Evolutionary conservation across 2,888 invertebrate genomes (phyloP).

Genomic region (Drosophila anomelani): DNA sequence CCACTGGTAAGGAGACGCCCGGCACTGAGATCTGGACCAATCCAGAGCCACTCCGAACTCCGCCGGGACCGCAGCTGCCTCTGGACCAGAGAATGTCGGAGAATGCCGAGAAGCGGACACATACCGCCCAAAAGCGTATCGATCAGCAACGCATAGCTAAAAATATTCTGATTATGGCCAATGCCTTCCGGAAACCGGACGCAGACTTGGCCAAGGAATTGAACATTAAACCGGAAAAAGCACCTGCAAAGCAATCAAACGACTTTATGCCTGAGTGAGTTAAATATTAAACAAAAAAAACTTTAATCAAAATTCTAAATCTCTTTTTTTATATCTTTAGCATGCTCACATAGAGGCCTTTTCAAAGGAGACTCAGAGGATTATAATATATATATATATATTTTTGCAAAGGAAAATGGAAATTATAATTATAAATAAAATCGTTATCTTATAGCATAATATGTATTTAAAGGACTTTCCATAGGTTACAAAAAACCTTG

Average conservation of each 20-base stretch:
- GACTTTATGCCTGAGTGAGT: conserved; percentile 54
- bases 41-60: conserved; percentile 84
- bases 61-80: conserved; percentile 52
- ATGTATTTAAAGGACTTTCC: not conserved
- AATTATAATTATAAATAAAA: conserved; percentile 12
- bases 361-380: not conserved
- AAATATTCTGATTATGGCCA: conserved; percentile 84
- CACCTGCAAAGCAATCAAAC: conserved; percentile 19
- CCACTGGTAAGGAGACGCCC: conserved; percentile 82
- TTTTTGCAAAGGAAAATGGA: conserved; percentile 35
- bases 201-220: conserved; percentile 35
- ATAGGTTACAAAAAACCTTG: not conserved
- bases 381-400: conserved; percentile 15
- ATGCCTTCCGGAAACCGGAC: conserved; percentile 70
- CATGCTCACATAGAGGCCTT: conserved; percentile 42
- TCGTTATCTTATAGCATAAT: conserved; percentile 1
- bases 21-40: conserved; percentile 90
- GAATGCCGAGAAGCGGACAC: conserved; percentile 85
- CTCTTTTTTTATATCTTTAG: not conserved
- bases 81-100: conserved; percentile 82
- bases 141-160: conserved; percentile 88
- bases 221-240: conserved; percentile 46
- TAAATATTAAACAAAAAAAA: not conserved
- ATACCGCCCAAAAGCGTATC: conserved; percentile 88
- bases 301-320: not conserved